These are phyloP conservation scores for Amblyjoppa proteus DNA, from an alignment of 2,888 invertebrate species.

Conservation along the genomic window DNA sequence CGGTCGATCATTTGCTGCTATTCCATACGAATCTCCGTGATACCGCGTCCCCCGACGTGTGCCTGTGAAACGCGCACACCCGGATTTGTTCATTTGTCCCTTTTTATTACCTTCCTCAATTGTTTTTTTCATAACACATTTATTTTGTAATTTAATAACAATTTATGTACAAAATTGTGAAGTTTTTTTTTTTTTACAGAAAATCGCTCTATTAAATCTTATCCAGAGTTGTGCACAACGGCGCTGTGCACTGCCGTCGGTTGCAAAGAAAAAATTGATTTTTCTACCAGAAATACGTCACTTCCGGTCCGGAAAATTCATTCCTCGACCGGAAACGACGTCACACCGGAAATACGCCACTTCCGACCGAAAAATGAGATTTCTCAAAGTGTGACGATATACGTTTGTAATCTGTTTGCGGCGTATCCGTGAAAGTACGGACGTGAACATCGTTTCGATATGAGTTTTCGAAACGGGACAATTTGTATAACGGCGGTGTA, in stretches of 20 bases:
- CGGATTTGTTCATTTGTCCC: background rate
- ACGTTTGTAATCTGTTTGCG: background rate
- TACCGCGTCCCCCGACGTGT: slow-evolving; percentile 5
- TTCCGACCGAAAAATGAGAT: too few species aligned
- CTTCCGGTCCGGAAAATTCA: too few species aligned
- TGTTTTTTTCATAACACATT: background rate
- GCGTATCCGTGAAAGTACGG: background rate
- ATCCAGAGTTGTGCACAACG: too few species aligned
- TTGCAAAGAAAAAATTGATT: too few species aligned
- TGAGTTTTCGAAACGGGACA: slow-evolving; percentile 4
- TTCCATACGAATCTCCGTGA: slow-evolving; percentile 39
- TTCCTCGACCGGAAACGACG: too few species aligned
- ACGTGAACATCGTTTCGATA: background rate
- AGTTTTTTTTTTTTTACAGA: too few species aligned
- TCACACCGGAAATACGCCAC: too few species aligned
- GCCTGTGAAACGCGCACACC: background rate
- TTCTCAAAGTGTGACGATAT: too few species aligned
- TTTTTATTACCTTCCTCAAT: background rate
- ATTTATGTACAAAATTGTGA: too few species aligned
- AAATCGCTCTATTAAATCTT: too few species aligned
- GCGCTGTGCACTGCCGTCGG: too few species aligned
- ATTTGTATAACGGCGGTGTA: slow-evolving; percentile 1
- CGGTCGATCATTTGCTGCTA: slow-evolving; percentile 46
- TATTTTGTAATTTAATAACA: background rate
- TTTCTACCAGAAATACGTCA: too few species aligned